Conservation (phyloP, 2,113 vertebrate genomes). For the Chaenogobius annularis region DNA sequence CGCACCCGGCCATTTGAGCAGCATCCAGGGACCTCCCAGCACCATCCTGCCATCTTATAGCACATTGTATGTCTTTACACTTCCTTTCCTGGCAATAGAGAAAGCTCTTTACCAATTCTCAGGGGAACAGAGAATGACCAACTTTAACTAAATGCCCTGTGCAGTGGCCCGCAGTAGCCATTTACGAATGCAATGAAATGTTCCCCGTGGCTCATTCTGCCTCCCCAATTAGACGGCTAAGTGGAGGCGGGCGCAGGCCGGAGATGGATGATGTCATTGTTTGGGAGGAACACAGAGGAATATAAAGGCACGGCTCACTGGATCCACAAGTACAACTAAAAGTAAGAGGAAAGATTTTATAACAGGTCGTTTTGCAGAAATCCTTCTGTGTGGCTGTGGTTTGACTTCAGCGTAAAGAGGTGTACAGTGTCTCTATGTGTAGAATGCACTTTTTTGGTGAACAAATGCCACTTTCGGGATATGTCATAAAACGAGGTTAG, state of each 20-base stretch:
- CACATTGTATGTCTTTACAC: conserved; percentile 55
- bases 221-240: conserved; percentile 68
- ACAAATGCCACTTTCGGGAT: too few relatives aligned
- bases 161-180: conserved; percentile 61
- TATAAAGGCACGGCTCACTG: conserved; percentile 31
- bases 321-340: conserved; percentile 28
- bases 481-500: too few relatives aligned
- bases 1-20: conserved; percentile 45
- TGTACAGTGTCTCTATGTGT: not conserved
- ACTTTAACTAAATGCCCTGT: conserved; percentile 66
- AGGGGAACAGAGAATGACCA: conserved; percentile 60
- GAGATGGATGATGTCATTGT: conserved; percentile 64
- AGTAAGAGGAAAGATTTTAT: conserved; percentile 18
- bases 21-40: conserved; percentile 53
- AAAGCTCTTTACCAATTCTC: conserved; percentile 55
- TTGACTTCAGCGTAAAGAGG: not conserved
- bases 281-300: conserved; percentile 36
- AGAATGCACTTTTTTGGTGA: not conserved
- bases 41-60: conserved; percentile 62
- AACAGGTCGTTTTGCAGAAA: not conserved
- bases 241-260: conserved; percentile 39
- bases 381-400: not conserved
- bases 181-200: conserved; percentile 59
- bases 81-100: conserved; percentile 50
- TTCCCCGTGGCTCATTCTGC: conserved; percentile 43